Evolutionary conservation across 2,888 invertebrate species (phyloP).

Genomic region (Eurytoma adleriae): DNA sequence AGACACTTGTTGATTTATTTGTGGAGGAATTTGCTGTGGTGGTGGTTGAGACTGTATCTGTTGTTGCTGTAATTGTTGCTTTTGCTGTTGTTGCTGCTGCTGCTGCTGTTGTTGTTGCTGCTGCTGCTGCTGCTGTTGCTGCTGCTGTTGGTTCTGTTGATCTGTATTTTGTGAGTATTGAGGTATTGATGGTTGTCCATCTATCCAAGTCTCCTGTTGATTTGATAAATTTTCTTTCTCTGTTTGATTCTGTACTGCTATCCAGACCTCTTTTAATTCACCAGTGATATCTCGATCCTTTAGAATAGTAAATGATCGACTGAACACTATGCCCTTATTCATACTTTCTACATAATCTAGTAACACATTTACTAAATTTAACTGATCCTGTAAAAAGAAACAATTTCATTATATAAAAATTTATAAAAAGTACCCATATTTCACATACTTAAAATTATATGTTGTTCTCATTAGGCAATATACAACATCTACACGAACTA

Average conservation of each 20-base stretch:
- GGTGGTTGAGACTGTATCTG: slow-evolving; percentile 56
- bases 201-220: slow-evolving; percentile 71
- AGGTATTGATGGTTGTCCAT: slow-evolving; percentile 67
- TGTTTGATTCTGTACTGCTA: slow-evolving; percentile 81
- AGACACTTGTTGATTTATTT: slow-evolving; percentile 50
- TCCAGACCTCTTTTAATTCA: slow-evolving; percentile 86
- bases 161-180: slow-evolving; percentile 63
- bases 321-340: slow-evolving; percentile 82
- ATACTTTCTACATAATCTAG: slow-evolving; percentile 86
- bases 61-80: slow-evolving; percentile 60
- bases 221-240: slow-evolving; percentile 77
- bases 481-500: too few relatives aligned
- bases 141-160: slow-evolving; percentile 59
- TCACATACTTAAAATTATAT: too few relatives aligned
- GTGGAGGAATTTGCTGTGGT: slow-evolving; percentile 32
- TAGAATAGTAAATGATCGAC: slow-evolving; percentile 79
- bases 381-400: slow-evolving; percentile 78
- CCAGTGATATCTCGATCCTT: slow-evolving; percentile 84
- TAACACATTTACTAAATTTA: slow-evolving; percentile 82
- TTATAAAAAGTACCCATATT: too few relatives aligned
- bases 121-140: slow-evolving; percentile 56
- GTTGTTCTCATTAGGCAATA: too few relatives aligned
- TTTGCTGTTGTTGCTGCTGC: slow-evolving; percentile 54
- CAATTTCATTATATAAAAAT: too few relatives aligned
- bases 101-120: slow-evolving; percentile 46